A percentile compares a stretch with the other conserved stretches of the same genome.
Evolutionary conservation across 2,797 vertebrate species (phyloP).

Genomic region (Prunella strophiata): DNA sequence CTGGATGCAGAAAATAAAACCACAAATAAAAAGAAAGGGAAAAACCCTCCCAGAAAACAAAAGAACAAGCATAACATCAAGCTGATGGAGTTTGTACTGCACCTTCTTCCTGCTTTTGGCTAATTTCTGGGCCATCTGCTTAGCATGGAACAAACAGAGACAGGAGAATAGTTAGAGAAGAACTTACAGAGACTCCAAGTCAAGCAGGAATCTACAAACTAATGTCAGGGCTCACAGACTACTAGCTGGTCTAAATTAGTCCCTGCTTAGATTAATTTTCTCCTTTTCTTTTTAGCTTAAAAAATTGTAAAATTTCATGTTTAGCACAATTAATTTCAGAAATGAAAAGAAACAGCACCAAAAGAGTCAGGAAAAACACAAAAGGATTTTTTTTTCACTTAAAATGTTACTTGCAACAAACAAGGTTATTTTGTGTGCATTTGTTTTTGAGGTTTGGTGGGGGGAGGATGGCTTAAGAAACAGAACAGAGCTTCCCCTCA

Average conservation of each 20-base stretch:
- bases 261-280: not conserved
- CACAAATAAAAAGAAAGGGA: conserved; percentile 69
- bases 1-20: conserved; percentile 88
- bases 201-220: conserved; percentile 62
- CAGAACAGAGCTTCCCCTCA: not conserved
- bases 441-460: not conserved
- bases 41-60: conserved; percentile 66
- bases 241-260: not conserved
- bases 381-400: not conserved
- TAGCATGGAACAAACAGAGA: conserved; percentile 87
- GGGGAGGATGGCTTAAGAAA: not conserved
- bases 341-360: not conserved
- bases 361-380: not conserved
- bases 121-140: conserved; percentile 98
- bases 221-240: not conserved
- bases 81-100: conserved; percentile 87
- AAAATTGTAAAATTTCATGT: not conserved
- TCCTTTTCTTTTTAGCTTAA: not conserved
- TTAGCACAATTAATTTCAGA: not conserved
- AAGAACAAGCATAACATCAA: conserved; percentile 80
- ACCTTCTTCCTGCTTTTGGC: conserved; percentile 99
- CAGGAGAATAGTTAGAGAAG: conserved; percentile 86
- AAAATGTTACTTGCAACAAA: not conserved
- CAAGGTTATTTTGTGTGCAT: not conserved
- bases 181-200: conserved; percentile 70